These are phyloP conservation scores for Linnaemya tessellans DNA, from an alignment of 2,888 invertebrate genomes.

Conservation along the genomic window DNA sequence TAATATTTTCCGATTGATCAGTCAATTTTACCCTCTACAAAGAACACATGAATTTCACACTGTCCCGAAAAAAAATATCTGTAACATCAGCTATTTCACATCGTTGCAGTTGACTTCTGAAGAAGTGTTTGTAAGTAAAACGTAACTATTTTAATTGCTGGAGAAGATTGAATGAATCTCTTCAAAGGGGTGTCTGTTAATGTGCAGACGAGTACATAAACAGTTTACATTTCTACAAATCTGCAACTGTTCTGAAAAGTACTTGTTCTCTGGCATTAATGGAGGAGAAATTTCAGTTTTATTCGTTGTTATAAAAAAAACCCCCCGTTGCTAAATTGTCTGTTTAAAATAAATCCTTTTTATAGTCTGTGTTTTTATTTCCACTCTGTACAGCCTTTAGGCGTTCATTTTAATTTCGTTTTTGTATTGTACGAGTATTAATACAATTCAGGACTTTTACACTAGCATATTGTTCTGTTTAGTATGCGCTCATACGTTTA, in stretches of 20 bases:
- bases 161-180: too few species aligned
- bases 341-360: slow-evolving; percentile 25
- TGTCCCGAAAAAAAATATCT: too few species aligned
- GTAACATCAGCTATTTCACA: too few species aligned
- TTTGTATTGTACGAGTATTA: slow-evolving; percentile 31
- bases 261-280: not conserved
- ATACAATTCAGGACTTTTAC: not conserved
- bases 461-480: not conserved
- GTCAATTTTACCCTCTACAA: too few species aligned
- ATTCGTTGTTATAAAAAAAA: slow-evolving; percentile 5
- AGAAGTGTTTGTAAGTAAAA: too few species aligned
- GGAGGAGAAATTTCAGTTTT: slow-evolving; percentile 7
- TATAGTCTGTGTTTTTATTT: not conserved
- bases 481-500: not conserved
- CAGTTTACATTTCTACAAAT: not conserved
- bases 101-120: too few species aligned
- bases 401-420: slow-evolving; percentile 30
- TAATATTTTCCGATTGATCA: too few species aligned
- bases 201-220: not conserved
- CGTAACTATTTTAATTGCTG: too few species aligned
- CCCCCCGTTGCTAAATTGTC: slow-evolving; percentile 12
- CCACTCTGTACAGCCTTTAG: slow-evolving; percentile 12
- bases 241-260: not conserved
- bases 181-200: not conserved
- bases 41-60: too few species aligned